phyloP scores from a whole-genome alignment of 2,888 invertebrate genomes.

The Thelaira solivaga region DNA sequence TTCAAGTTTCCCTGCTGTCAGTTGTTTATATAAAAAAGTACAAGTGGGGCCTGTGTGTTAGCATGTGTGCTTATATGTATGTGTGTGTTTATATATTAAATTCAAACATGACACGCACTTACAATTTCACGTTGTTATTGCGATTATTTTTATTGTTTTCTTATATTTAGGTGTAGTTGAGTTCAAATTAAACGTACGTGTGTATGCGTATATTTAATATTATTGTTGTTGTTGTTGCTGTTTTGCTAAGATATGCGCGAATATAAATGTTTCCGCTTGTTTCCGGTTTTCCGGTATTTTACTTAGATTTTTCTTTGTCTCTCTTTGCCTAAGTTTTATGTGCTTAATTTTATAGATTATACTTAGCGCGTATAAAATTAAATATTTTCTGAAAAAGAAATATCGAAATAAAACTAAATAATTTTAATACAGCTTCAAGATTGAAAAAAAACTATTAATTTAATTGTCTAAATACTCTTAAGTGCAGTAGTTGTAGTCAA shows the following conservation, averaged over 20 bases:
- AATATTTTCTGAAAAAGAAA: conserved; percentile 17
- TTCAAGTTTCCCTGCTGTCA: background rate
- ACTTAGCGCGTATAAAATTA: background rate
- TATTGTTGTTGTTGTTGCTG: conserved; percentile 62
- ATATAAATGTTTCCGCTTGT: conserved; percentile 58
- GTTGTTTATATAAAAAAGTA: too few species aligned
- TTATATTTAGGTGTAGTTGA: conserved; percentile 23
- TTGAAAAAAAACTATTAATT: conserved; percentile 9
- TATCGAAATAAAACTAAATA: conserved; percentile 11
- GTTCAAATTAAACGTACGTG: conserved; percentile 26
- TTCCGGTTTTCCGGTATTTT: conserved; percentile 54
- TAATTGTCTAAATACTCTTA: too few species aligned
- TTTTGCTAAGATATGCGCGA: conserved; percentile 58
- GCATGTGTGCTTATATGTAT: background rate
- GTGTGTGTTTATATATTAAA: conserved; percentile 69
- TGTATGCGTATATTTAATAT: conserved; percentile 8
- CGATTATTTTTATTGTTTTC: conserved; percentile 61
- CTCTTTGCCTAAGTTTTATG: too few species aligned
- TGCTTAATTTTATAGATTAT: conserved; percentile 14
- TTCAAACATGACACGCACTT: conserved; percentile 72
- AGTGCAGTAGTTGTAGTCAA: too few species aligned
- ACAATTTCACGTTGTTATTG: conserved; percentile 55
- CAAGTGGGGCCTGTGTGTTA: background rate
- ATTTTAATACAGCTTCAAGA: conserved; percentile 11
- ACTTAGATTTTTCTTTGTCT: conserved; percentile 53